Base-by-base conservation (phyloP, 1,140 invertebrate species). In the Triops longicaudatus region DNA sequence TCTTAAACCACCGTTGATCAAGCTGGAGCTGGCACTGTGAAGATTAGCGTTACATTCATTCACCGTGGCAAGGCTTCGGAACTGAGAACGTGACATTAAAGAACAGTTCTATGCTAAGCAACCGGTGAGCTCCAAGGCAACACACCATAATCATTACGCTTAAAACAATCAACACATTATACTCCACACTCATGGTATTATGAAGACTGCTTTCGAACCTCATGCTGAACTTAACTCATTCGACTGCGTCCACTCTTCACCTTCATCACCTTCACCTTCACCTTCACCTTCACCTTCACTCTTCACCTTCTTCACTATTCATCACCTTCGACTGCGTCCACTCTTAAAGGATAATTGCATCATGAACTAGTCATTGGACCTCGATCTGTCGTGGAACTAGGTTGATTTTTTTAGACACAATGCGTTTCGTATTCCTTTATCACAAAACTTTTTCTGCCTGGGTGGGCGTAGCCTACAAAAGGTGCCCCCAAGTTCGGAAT, bases 131-230 rank as follows among this genome's bases (percentile, higher is more conserved):
- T 17, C 31, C 50, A 14, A 63, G 50, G 50, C 50, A 63, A 22
- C 50, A 63, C 50, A 63, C 50, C 50, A 63, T 63, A 63, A 63
- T 63, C 50, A 17, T 63, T 63, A 63, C 50, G 50, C 50, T 63
- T 63, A 63, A 63, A 63, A 63, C 50, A 63, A 63, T 63, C 50
- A 63, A 63, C 50, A 63, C 50, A 63, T 63, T 63, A 63, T 63
- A 63, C 50, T 37, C 31, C 50, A 63, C n/a, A 63, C 22, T 63
- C 50, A 63, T 63, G 50, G 50, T 14, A 63, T 63, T 63, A n/a
- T 22, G 31, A 37, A 63, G 17, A 17, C 22, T 63, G 50, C 50
- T 63, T 63, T 63, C 50, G 22, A 17, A 63, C n/a, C 50, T 63
- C 50, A 63, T 63, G 50, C 50, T 63, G 50, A n/a, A 63, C 50